Conservation (phyloP, 1,140 invertebrate genomes). For the Megalonaias nervosa region DNA sequence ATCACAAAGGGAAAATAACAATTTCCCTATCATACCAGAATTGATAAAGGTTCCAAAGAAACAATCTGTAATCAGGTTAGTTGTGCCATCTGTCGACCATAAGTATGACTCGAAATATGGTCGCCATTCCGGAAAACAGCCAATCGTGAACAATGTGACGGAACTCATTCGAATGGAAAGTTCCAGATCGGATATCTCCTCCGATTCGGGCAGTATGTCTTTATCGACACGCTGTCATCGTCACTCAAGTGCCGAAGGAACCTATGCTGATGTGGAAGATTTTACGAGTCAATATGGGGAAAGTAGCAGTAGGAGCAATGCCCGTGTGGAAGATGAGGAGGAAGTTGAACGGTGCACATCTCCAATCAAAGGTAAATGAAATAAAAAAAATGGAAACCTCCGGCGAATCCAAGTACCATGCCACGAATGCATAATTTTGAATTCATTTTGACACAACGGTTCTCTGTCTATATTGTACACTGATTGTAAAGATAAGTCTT, state of each 20-base stretch:
- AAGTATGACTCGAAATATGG: not conserved
- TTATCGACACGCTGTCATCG: not conserved
- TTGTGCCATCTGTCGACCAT: conserved; percentile 6
- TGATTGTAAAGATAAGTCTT: too few species aligned
- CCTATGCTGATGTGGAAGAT: not conserved
- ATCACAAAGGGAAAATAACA: not conserved
- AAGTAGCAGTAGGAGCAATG: not conserved
- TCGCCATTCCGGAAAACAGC: too few species aligned
- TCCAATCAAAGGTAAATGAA: conserved; percentile 12
- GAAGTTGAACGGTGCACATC: conserved; percentile 10
- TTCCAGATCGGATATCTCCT: not conserved
- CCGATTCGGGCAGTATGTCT: too few species aligned
- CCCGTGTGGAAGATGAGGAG: not conserved
- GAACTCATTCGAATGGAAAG: not conserved
- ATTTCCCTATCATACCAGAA: not conserved
- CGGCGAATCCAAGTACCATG: too few species aligned
- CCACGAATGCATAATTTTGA: too few species aligned
- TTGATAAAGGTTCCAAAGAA: conserved; percentile 1
- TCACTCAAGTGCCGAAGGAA: not conserved
- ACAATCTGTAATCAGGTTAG: conserved; percentile 4
- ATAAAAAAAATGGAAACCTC: too few species aligned
- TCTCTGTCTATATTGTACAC: too few species aligned
- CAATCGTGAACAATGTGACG: too few species aligned
- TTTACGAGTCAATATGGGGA: not conserved
- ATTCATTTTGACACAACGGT: too few species aligned